Evolutionary conservation across 2,113 vertebrate species (phyloP).

Genomic region (Rattus norvegicus): GRCr8 NC_086024.1:127520501-127521000

Average conservation of each 20-base stretch:
- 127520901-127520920: not conserved
- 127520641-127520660: not conserved
- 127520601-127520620: not conserved
- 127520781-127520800: not conserved
- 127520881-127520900: not conserved
- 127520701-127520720: not conserved
- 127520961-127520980: too few relatives aligned
- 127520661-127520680: not conserved
- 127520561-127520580: rapidly evolving
- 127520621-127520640: not conserved
- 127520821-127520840: not conserved
- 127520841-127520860: not conserved
- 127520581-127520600: not conserved
- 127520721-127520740: not conserved
- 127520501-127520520: not conserved
- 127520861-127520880: not conserved
- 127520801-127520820: not conserved
- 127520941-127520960: too few relatives aligned
- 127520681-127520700: not conserved
- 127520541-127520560: not conserved
- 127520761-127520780: not conserved
- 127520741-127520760: conserved; percentile 38
- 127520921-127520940: not conserved
- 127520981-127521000: too few relatives aligned
- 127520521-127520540: rapidly evolving